These are phyloP conservation scores for Drosophila meridiana DNA, from an alignment of 2,888 invertebrate genomes.

Conservation along the genomic window DNA sequence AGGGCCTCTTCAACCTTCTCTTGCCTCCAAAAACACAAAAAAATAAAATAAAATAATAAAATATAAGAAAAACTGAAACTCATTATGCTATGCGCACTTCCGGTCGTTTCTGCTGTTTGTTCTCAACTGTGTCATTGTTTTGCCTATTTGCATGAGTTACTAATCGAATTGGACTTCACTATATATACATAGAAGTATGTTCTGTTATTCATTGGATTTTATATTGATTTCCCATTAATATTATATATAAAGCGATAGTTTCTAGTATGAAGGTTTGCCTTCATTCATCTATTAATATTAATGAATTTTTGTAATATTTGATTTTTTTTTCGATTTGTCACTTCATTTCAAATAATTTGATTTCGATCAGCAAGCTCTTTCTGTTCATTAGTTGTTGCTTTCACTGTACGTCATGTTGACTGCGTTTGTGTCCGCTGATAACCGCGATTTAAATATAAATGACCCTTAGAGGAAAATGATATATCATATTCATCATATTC, in stretches of 20 bases:
- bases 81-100: constrained; percentile 64
- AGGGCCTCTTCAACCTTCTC: constrained; percentile 45
- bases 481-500: constrained; percentile 12
- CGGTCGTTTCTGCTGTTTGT: constrained; percentile 34
- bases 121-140: constrained; percentile 27
- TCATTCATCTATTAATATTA: not conserved
- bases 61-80: constrained; percentile 30
- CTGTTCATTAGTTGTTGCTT: not conserved
- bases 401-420: not conserved
- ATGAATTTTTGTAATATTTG: not conserved
- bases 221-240: constrained; percentile 13
- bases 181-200: not conserved
- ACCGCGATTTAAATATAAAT: constrained; percentile 2
- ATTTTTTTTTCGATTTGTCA: not conserved
- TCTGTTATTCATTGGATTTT: not conserved
- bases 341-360: not conserved
- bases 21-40: constrained; percentile 13
- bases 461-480: not conserved
- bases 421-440: not conserved
- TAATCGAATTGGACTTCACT: constrained; percentile 19
- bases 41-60: constrained; percentile 7
- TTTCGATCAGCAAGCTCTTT: not conserved
- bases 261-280: not conserved
- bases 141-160: constrained; percentile 8
- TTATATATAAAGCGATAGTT: not conserved